Percentiles rank a stretch among this genome's conserved stretches.
Conservation (phyloP, 2,797 vertebrate species). For the Erpetoichthys calabaricus region DNA sequence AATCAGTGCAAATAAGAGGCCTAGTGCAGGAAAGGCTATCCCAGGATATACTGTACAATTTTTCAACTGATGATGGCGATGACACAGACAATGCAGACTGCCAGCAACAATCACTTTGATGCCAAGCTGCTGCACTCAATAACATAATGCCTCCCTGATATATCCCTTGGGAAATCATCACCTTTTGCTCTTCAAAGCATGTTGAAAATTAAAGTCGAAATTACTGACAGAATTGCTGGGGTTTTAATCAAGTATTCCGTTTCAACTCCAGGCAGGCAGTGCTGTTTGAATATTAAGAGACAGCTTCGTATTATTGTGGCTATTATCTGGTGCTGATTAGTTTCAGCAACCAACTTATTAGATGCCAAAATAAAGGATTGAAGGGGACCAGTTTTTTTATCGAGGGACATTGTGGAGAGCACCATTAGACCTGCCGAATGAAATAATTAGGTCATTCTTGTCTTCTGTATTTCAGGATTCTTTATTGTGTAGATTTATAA, state of each 20-base stretch:
- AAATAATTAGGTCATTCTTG: slow-evolving; percentile 20
- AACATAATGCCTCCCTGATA: slow-evolving; percentile 25
- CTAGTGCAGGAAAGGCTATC: not conserved
- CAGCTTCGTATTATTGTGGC: slow-evolving; percentile 25
- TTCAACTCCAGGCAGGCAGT: slow-evolving; percentile 29
- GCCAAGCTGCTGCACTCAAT: slow-evolving; percentile 23
- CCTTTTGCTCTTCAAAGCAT: slow-evolving; percentile 39
- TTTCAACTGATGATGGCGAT: slow-evolving; percentile 5
- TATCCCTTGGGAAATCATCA: slow-evolving; percentile 49
- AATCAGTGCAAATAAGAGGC: too few species aligned
- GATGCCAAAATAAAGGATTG: slow-evolving; percentile 24
- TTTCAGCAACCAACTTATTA: slow-evolving; percentile 25
- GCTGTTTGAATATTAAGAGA: slow-evolving; percentile 35
- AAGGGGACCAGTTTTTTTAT: slow-evolving; percentile 29
- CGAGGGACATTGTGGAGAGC: slow-evolving; percentile 12
- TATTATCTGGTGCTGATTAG: slow-evolving; percentile 33
- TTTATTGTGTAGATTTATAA: slow-evolving; percentile 17
- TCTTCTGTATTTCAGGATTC: slow-evolving; percentile 14
- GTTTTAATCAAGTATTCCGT: slow-evolving; percentile 53
- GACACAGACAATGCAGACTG: slow-evolving; percentile 16
- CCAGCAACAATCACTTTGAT: slow-evolving; percentile 22
- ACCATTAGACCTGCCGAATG: slow-evolving; percentile 20
- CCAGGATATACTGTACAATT: slow-evolving; percentile 5
- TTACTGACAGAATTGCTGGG: slow-evolving; percentile 42
- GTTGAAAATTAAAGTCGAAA: slow-evolving; percentile 38